phyloP scores from a whole-genome alignment of 2,113 vertebrate genomes.

The Paraplagusia blochii region DNA sequence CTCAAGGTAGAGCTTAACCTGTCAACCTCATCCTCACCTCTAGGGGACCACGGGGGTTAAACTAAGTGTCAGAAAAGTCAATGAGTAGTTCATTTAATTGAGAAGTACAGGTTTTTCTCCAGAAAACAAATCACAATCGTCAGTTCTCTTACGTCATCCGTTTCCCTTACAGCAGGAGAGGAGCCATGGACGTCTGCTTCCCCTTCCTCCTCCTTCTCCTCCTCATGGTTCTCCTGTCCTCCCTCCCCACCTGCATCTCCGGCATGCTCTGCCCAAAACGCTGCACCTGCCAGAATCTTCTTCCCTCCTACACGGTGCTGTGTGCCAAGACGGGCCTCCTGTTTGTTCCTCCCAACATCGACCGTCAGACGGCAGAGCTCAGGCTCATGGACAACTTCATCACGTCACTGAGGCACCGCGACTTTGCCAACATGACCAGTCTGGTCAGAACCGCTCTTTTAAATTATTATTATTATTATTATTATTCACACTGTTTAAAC shows the following conservation, averaged over 20 bases:
- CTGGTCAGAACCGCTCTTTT: slow-evolving; percentile 56
- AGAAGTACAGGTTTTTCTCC: too few species aligned
- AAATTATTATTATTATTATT: neutral
- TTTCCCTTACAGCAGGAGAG: slow-evolving; percentile 23
- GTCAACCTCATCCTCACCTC: too few species aligned
- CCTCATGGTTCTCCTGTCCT: slow-evolving; percentile 30
- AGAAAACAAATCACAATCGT: too few species aligned
- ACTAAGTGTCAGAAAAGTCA: too few species aligned
- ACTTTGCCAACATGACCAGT: slow-evolving; percentile 85
- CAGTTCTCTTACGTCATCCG: too few species aligned
- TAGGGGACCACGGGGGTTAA: too few species aligned
- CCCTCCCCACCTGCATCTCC: slow-evolving; percentile 49
- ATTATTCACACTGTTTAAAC: too few species aligned
- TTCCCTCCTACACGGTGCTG: slow-evolving; percentile 82
- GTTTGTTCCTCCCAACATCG: slow-evolving; percentile 81
- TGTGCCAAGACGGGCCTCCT: slow-evolving; percentile 83
- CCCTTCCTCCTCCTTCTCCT: slow-evolving; percentile 20
- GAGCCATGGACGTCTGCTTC: slow-evolving; percentile 40
- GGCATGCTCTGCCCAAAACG: slow-evolving; percentile 81
- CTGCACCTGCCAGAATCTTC: slow-evolving; percentile 83
- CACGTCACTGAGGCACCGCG: slow-evolving; percentile 77
- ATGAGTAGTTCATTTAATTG: too few species aligned
- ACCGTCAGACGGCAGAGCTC: slow-evolving; percentile 81
- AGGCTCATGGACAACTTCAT: slow-evolving; percentile 86
- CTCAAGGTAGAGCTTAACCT: too few species aligned